Base-by-base conservation (phyloP, 30 jellyfish, hydroid and myxozoan genomes). In the Pelagia noctiluca region DNA sequence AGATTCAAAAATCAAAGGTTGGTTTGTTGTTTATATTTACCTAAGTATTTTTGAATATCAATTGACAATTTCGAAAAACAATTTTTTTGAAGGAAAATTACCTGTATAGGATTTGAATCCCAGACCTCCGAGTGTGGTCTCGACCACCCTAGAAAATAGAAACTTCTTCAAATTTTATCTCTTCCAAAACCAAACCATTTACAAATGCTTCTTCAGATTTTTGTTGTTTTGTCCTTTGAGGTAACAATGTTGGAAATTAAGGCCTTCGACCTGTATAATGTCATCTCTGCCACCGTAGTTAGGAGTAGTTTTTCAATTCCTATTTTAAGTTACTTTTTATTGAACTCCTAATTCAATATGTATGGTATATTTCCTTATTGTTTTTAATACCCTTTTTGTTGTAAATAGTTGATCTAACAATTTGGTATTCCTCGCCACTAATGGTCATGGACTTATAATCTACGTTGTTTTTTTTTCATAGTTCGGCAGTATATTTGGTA, bases 401-500 rank as follows among this genome's bases (percentile, higher is more conserved):
- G n/a, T n/a, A n/a, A n/a, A n/a, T n/a, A n/a, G n/a, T n/a, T n/a
- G n/a, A n/a, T 42, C 57, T 42, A 16, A 42, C 8, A 16, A 8
- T 5, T 42, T 42, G 12, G 57, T 42, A 42, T 5, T 42, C 57
- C 8, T 16, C 16, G 57, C 8, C 8, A 5, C 57, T 8, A 5
- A 5, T 16, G 16, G 16, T 8, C 12, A 16, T 8, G 16, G 57
- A 42, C 57, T 5, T 42, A 5, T 16, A 8, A 42, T 5, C 8
- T 30, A 52, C 31, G 0, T 2, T 70, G 10, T 69, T 19, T n/a
- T 69, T 46, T 66, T 24, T 25, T 30, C 57, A 28, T 54, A 82
- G 92, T 69, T 82, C 62, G 92, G 75, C 12, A 37, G 57, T 34
- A 35, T 82, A 7, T 82, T 82, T 53, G 92, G 92, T 25, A 82